Evolutionary conservation across 2,888 invertebrate genomes (phyloP), one percentile per base, ranked within the genome.

Genomic region (Catocala fraxini): DNA sequence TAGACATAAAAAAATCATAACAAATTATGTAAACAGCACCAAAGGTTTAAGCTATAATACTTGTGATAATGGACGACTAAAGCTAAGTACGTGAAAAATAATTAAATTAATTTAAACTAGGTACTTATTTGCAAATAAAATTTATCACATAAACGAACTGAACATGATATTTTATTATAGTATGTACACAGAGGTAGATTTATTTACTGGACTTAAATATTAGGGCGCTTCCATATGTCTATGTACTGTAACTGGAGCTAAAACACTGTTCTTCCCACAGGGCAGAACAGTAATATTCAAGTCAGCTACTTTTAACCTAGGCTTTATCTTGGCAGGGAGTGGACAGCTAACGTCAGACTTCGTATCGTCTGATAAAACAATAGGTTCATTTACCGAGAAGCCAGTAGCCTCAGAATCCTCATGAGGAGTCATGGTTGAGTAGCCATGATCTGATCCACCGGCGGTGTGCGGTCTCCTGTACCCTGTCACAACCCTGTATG

Each of bases 391-490:
- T 7, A 96, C 94, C 15, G 96, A 97, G 75, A 97, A 96, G 7
- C 97, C 97, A 71, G 97, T 96, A 75, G 97, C 97, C 84, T 98
- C 98, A 0, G 97, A 97, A 83, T 98, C 98, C 82, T 98, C 98
- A 78, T 98, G 98, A 0, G 97, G 98, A 0, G 98, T 98, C 98
- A 98, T 98, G 0, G 98, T 98, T 4, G 98, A 98, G 89, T 99
- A 99, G 1, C 99, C 99, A 84, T 98, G 98, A 92, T 99, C 99
- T n/a, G 98, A 98, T 77, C 97, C 97, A 49, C 96, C 97, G 0
- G 97, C 96, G 0, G 96, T 95, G 51, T 96, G 96, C 4, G 97
- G 96, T 39, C 97, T 95, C 46, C 97, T 94, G 85, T 98, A 98
- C 58, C 96, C 96, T 0, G 97, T 97, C 49, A 97, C 96, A 66